Evolutionary conservation across 2,797 vertebrate species (phyloP).

Genomic region (Philypnodon macrostomus): DNA sequence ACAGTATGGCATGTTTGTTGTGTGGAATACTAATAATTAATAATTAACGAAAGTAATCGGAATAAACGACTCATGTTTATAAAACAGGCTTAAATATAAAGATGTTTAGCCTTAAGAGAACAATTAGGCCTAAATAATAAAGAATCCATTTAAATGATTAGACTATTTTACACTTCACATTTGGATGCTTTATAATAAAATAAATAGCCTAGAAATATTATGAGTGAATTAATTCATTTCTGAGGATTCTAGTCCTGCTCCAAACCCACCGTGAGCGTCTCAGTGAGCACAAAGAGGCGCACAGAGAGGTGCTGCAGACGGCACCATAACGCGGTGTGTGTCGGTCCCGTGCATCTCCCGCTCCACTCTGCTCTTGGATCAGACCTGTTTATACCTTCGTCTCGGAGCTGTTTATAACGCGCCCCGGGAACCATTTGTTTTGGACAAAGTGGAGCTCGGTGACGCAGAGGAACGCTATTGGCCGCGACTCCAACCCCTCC

Average conservation of each 20-base stretch:
- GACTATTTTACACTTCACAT: not conserved
- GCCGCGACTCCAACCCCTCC: conserved; percentile 90
- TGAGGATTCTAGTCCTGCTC: conserved; percentile 20
- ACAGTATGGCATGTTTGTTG: too few relatives aligned
- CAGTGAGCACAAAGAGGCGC: conserved; percentile 24
- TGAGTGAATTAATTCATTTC: conserved; percentile 6
- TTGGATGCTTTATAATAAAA: not conserved
- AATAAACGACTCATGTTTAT: too few relatives aligned
- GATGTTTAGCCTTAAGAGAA: too few relatives aligned
- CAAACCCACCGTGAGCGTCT: conserved; percentile 39
- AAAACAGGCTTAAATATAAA: too few relatives aligned
- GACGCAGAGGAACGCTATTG: conserved; percentile 92
- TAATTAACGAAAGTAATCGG: too few relatives aligned
- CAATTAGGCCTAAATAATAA: too few relatives aligned
- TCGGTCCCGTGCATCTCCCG: conserved; percentile 70
- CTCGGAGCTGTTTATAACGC: conserved; percentile 78
- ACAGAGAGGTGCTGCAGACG: conserved; percentile 6
- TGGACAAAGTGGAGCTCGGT: conserved; percentile 84
- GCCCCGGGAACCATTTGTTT: conserved; percentile 87
- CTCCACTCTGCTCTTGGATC: too few relatives aligned
- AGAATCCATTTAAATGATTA: too few relatives aligned
- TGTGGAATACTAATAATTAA: too few relatives aligned
- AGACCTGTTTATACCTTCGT: conserved; percentile 70
- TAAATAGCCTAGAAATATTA: not conserved
- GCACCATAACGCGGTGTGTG: conserved; percentile 33